Conservation (phyloP, 2,797 vertebrate genomes). For the Mareca strepera region DNA sequence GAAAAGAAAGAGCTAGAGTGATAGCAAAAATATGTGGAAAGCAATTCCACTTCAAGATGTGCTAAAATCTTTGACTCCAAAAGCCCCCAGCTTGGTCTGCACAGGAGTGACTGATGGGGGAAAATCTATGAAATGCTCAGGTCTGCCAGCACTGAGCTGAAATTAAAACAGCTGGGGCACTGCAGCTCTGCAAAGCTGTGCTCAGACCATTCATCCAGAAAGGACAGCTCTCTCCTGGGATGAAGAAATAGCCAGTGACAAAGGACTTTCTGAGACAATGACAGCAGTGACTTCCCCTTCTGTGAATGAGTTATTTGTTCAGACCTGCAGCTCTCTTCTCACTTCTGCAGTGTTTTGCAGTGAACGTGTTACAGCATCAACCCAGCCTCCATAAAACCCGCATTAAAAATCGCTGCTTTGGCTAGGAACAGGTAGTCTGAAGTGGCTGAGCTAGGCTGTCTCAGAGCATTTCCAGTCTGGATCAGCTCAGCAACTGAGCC, state of each 20-base stretch:
- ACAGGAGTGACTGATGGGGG: not conserved
- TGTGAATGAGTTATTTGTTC: not conserved
- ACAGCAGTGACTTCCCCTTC: not conserved
- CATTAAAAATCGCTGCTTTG: not conserved
- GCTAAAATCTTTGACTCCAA: not conserved
- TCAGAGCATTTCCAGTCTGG: not conserved
- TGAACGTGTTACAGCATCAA: not conserved
- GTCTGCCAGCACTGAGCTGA: accelerated
- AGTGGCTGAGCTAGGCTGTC: not conserved
- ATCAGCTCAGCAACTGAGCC: not conserved
- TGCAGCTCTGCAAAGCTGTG: not conserved
- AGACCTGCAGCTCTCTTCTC: not conserved
- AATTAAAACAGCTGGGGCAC: not conserved
- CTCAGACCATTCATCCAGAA: not conserved
- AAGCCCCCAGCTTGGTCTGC: not conserved
- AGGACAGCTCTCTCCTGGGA: not conserved
- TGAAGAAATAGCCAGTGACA: not conserved
- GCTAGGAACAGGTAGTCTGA: not conserved
- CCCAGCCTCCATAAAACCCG: not conserved
- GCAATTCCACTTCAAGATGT: not conserved
- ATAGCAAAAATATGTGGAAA: not conserved
- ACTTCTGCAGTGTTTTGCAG: not conserved
- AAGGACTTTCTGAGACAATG: not conserved
- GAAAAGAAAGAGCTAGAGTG: not conserved
- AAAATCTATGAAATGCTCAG: not conserved